Percentiles rank a stretch among this genome's conserved stretches.
Conservation (phyloP, 2,888 invertebrate species). For the Drosophila sordidapex region DNA sequence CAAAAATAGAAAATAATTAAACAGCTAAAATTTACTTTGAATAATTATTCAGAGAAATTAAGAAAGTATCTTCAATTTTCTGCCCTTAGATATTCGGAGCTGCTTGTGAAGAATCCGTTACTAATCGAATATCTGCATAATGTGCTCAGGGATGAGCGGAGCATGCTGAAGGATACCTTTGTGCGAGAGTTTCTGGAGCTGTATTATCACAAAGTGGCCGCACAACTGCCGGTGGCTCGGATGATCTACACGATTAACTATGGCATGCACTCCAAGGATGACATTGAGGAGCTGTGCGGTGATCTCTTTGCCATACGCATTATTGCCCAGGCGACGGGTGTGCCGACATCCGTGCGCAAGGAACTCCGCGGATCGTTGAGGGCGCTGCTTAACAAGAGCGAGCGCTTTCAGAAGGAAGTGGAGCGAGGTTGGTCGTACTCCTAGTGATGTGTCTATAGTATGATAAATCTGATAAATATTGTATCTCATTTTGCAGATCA, state of each 20-base stretch:
- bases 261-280: conserved; percentile 84
- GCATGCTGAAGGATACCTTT: conserved; percentile 92
- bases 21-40: neutral
- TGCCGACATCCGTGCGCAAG: conserved; percentile 84
- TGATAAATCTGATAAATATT: neutral
- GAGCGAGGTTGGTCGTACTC: conserved; percentile 78
- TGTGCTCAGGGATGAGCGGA: conserved; percentile 94
- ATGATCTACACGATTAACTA: conserved; percentile 85
- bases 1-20: neutral
- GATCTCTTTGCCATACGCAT: conserved; percentile 85
- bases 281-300: conserved; percentile 84
- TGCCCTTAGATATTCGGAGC: conserved; percentile 89
- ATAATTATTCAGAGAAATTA: neutral
- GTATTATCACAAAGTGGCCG: conserved; percentile 92
- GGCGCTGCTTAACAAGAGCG: conserved; percentile 82
- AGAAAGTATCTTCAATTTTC: neutral
- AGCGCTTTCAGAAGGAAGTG: conserved; percentile 79
- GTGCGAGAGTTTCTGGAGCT: conserved; percentile 95
- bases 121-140: conserved; percentile 96
- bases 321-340: conserved; percentile 84
- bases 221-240: conserved; percentile 84
- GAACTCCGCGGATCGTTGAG: conserved; percentile 83
- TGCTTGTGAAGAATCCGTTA: conserved; percentile 92
- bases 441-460: neutral
- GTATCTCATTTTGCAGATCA: conserved; percentile 57